Percentiles rank a stretch among this genome's conserved stretches.
phyloP scores from a whole-genome alignment of 1,140 invertebrate genomes.

The Elysia chlorotica region DNA sequence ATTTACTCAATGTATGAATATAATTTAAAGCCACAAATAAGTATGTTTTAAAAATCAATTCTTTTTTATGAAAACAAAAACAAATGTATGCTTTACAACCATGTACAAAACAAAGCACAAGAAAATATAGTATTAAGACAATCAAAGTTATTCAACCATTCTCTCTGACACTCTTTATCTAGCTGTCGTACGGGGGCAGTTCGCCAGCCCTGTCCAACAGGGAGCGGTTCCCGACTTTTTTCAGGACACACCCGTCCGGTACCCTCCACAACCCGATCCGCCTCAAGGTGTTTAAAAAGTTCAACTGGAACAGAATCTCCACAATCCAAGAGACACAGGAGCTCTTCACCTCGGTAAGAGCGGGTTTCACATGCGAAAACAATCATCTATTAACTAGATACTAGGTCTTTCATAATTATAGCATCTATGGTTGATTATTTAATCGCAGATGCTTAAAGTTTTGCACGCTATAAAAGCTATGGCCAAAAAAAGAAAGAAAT shows the following conservation, averaged over 20 bases:
- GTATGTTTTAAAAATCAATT: too few relatives aligned
- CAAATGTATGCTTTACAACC: too few relatives aligned
- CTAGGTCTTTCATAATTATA: too few relatives aligned
- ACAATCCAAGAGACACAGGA: slow-evolving; percentile 98
- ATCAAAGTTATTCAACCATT: background rate
- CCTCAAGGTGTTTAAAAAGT: slow-evolving; percentile 95
- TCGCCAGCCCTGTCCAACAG: slow-evolving; percentile 98
- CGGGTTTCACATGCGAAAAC: background rate
- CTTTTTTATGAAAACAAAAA: too few relatives aligned
- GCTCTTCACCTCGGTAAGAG: slow-evolving; percentile 95
- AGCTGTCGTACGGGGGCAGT: slow-evolving; percentile 98
- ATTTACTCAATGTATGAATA: too few relatives aligned
- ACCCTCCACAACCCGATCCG: slow-evolving; percentile 99
- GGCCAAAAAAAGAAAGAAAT: too few relatives aligned
- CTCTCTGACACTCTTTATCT: slow-evolving; percentile 38
- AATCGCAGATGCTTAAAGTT: too few relatives aligned
- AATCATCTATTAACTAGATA: too few relatives aligned
- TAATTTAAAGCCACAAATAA: too few relatives aligned
- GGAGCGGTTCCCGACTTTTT: slow-evolving; percentile 95
- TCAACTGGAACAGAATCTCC: slow-evolving; percentile 94
- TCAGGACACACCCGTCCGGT: slow-evolving; percentile 98
- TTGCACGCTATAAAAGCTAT: too few relatives aligned
- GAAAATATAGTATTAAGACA: background rate
- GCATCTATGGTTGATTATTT: too few relatives aligned
- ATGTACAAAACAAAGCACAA: too few relatives aligned